Conservation (phyloP, 2,888 invertebrate genomes). For the Mongoloraphidia duomilia region DNA sequence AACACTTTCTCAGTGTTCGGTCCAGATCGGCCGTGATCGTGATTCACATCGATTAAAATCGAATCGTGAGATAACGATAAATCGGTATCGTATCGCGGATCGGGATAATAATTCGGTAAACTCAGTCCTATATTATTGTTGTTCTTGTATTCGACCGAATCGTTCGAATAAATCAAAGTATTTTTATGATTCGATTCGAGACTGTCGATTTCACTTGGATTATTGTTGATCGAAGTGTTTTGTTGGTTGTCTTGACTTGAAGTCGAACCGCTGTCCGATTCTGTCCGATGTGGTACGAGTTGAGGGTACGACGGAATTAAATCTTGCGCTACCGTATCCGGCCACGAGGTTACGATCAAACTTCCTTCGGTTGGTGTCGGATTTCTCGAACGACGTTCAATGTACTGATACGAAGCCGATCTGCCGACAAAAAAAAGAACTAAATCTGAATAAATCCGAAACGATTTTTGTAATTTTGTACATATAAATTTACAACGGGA, state of each 20-base stretch:
- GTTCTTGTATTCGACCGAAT: slow-evolving; percentile 31
- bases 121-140: slow-evolving; percentile 18
- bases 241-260: slow-evolving; percentile 11
- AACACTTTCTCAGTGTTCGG: too few relatives aligned
- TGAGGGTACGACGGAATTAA: slow-evolving; percentile 3
- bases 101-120: slow-evolving; percentile 30
- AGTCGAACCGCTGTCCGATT: too few relatives aligned
- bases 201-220: slow-evolving; percentile 41
- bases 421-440: too few relatives aligned
- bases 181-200: slow-evolving; percentile 42
- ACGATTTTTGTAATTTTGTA: too few relatives aligned
- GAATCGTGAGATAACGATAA: slow-evolving; percentile 32
- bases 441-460: too few relatives aligned
- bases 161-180: slow-evolving; percentile 26
- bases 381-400: not conserved
- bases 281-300: not conserved
- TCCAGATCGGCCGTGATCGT: too few relatives aligned
- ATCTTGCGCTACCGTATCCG: not conserved
- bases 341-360: not conserved
- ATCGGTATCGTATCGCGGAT: slow-evolving; percentile 34
- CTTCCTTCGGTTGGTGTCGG: not conserved
- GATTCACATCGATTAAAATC: slow-evolving; percentile 11
- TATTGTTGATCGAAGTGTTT: slow-evolving; percentile 37
- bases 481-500: too few relatives aligned
- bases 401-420: not conserved